Conservation (phyloP, 2,797 vertebrate species). For the Peromyscus nudipes region DNA sequence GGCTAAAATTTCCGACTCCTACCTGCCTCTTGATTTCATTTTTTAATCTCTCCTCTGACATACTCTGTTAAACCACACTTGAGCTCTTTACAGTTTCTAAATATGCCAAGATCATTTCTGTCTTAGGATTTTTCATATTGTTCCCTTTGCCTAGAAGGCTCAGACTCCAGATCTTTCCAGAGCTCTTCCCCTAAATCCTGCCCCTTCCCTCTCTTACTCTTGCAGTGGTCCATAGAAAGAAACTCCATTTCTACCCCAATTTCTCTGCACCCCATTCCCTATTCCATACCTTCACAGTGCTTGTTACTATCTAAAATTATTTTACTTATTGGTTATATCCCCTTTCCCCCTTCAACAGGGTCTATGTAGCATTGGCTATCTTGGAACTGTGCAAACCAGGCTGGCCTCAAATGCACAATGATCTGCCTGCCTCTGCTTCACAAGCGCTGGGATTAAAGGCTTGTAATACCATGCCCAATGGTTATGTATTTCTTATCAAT, state of each 20-base stretch:
- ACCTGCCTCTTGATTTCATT: not conserved
- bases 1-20: not conserved
- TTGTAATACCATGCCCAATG: not conserved
- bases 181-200: not conserved
- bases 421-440: not conserved
- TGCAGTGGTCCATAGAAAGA: not conserved
- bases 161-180: not conserved
- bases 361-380: not conserved
- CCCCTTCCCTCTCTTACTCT: not conserved
- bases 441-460: not conserved
- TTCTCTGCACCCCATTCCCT: not conserved
- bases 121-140: slow-evolving; percentile 18
- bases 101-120: not conserved
- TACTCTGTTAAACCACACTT: not conserved
- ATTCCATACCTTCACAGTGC: slow-evolving; percentile 20
- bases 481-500: not conserved
- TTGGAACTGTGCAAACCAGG: not conserved
- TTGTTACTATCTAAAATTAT: slow-evolving; percentile 45
- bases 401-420: not conserved
- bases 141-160: slow-evolving; percentile 11
- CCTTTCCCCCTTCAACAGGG: not conserved
- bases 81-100: not conserved
- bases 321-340: slow-evolving; percentile 16
- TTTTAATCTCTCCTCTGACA: not conserved
- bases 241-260: not conserved